These are phyloP conservation scores for Phacellophora camtschatica DNA, from an alignment of 30 jellyfish, hydroid and myxozoan species.

Conservation along the genomic window DNA sequence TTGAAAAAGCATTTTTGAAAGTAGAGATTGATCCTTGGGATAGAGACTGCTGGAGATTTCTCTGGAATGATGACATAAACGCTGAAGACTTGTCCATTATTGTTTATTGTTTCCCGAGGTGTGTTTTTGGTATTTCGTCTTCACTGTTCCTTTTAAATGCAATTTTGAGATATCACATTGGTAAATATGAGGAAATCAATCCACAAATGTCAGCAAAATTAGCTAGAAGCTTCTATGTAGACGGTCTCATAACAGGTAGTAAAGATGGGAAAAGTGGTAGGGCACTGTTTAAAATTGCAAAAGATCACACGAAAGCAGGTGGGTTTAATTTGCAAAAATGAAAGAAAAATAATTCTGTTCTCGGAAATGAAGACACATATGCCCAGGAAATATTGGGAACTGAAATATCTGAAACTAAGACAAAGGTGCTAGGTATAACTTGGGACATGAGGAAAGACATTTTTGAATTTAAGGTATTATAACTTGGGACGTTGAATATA, in stretches of 20 bases:
- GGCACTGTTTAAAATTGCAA: constrained; percentile 31
- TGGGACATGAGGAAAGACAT: constrained; percentile 55
- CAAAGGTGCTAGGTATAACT: constrained; percentile 53
- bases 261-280: not conserved
- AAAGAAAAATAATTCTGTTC: constrained; percentile 6
- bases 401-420: constrained; percentile 24
- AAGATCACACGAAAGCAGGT: constrained; percentile 7
- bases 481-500: no score
- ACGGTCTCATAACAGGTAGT: constrained; percentile 27
- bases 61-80: constrained; percentile 23
- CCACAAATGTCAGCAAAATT: constrained; percentile 4
- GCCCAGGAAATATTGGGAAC: constrained; percentile 55
- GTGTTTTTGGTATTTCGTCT: constrained; percentile 12
- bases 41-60: constrained; percentile 30
- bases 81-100: constrained; percentile 14
- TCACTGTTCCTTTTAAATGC: constrained; percentile 37
- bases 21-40: not conserved
- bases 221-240: constrained; percentile 8
- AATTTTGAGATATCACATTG: not conserved
- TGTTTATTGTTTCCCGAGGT: constrained; percentile 17
- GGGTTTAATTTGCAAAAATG: constrained; percentile 1
- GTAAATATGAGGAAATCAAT: not conserved
- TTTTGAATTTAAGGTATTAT: constrained; percentile 37
- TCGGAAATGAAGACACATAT: not conserved
- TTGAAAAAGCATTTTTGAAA: not conserved